Evolutionary conservation across 2,888 invertebrate genomes (phyloP).

Genomic region (Acleris emargana): DNA sequence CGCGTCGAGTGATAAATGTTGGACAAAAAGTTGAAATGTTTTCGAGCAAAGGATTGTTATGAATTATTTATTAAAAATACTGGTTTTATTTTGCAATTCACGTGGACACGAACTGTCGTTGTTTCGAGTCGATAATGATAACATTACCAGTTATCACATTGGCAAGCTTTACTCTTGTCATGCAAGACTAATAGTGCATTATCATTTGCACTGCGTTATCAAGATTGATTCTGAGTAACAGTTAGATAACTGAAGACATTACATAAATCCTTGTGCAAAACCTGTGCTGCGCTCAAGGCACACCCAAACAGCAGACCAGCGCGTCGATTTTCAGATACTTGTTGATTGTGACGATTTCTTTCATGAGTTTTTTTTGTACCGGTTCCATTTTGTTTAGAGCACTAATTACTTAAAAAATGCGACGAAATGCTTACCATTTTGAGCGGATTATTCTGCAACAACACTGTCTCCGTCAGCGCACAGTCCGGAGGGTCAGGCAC

Average conservation of each 20-base stretch:
- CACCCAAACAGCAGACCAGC: too few relatives aligned
- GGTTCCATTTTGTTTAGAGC: too few relatives aligned
- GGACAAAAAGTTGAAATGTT: slow-evolving; percentile 29
- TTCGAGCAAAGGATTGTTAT: slow-evolving; percentile 16
- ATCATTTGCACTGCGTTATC: slow-evolving; percentile 1
- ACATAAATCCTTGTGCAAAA: too few relatives aligned
- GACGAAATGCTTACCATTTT: slow-evolving; percentile 87
- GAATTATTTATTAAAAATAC: slow-evolving; percentile 31
- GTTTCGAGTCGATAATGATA: not conserved
- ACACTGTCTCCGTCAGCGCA: slow-evolving; percentile 96
- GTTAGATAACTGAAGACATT: too few relatives aligned
- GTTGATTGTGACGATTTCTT: too few relatives aligned
- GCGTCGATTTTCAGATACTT: too few relatives aligned
- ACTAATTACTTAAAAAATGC: too few relatives aligned
- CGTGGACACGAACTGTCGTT: not conserved
- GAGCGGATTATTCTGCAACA: slow-evolving; percentile 97
- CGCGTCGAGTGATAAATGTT: slow-evolving; percentile 13
- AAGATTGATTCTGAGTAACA: not conserved
- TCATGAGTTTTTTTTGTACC: too few relatives aligned
- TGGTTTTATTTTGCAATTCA: slow-evolving; percentile 7
- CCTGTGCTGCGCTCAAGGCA: too few relatives aligned
- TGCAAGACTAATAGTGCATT: slow-evolving; percentile 13
- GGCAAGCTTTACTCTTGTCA: not conserved
- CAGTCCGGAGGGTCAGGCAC: slow-evolving; percentile 92
- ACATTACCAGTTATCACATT: slow-evolving; percentile 5